Base-by-base conservation (phyloP, 2,113 vertebrate species). In the Fukomys damarensis region DNA sequence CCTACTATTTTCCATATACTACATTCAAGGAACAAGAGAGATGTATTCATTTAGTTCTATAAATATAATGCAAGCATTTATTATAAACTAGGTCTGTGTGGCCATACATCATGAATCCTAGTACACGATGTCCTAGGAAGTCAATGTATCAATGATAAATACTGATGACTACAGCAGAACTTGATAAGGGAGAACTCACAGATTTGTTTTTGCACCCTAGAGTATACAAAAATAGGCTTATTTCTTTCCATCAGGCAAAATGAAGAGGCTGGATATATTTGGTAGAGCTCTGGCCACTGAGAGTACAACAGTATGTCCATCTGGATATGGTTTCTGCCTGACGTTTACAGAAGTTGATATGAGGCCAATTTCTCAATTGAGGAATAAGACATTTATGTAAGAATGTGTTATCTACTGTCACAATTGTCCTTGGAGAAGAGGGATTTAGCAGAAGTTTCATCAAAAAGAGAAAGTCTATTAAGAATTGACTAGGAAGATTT, bases 401-500 rank as follows among this genome's bases (percentile, higher is more conserved):
- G 61, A 92, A 58, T 72, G n/a, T n/a, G n/a, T n/a, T 17, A 58
- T 63, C 81, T 58, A 79, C 74, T 19, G 28, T n/a, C 28, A 38
- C 46, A 58, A 7, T 17, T 28, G 19, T 32, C 17, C 70, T 77
- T 56, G 72, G 93, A 85, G 30, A n/a, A 58, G 22, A 83, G 4
- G 30, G 24, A 46, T 52, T 79, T 80, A 58, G 52, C 11, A 54
- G 3, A 92, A 32, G 5, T 65, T 68, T n/a, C 4, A 28, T 88
- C 74, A 74, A 72, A 93, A 22, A 92, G 38, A 20, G 8, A 85
- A 80, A 14, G 11, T 28, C 22, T 65, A 52, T 20, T 70, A 81
- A 88, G 66, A 86, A 81, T 7, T 77, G 22, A 91, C 52, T 24
- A 8, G 97, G 96, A 97, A 95, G 91, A 87, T 97, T 98, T 96